These are phyloP conservation scores for Saguinus midas DNA, from an alignment of 2,113 vertebrate species.

Conservation along the genomic window DNA sequence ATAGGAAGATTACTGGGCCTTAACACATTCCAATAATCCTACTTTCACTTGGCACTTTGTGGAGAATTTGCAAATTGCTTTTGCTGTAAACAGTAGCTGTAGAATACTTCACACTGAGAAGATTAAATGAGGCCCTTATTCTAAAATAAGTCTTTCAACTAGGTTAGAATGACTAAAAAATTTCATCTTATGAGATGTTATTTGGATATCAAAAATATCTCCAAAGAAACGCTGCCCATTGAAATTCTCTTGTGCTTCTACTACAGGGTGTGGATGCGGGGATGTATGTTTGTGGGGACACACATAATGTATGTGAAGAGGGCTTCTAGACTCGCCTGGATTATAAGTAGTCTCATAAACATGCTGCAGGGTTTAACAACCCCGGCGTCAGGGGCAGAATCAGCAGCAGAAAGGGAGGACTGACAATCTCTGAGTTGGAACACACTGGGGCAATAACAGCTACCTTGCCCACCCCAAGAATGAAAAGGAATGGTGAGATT, in stretches of 20 bases:
- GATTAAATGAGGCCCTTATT: slow-evolving; percentile 63
- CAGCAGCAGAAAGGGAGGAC: background rate
- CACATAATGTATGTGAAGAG: background rate
- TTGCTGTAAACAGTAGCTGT: slow-evolving; percentile 67
- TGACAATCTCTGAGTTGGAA: background rate
- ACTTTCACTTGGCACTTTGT: slow-evolving; percentile 52
- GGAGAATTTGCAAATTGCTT: slow-evolving; percentile 72
- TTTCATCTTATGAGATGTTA: slow-evolving; percentile 43
- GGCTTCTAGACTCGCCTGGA: background rate
- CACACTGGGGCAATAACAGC: background rate
- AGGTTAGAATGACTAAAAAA: slow-evolving; percentile 49
- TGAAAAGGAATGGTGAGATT: background rate
- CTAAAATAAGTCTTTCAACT: slow-evolving; percentile 63
- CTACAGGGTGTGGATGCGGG: background rate
- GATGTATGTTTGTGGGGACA: accelerated
- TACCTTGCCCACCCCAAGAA: too few species aligned
- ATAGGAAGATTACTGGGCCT: slow-evolving; percentile 64
- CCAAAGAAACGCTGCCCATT: background rate
- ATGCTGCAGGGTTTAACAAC: background rate
- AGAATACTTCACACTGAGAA: slow-evolving; percentile 71
- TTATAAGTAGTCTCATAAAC: background rate
- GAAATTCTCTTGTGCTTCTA: background rate
- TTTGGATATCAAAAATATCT: slow-evolving; percentile 41
- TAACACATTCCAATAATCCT: slow-evolving; percentile 61
- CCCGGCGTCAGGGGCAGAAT: accelerated